Evolutionary conservation across 2,888 invertebrate genomes (phyloP), one percentile per base, ranked within the genome.

Genomic region (Lycaena phlaeas): DNA sequence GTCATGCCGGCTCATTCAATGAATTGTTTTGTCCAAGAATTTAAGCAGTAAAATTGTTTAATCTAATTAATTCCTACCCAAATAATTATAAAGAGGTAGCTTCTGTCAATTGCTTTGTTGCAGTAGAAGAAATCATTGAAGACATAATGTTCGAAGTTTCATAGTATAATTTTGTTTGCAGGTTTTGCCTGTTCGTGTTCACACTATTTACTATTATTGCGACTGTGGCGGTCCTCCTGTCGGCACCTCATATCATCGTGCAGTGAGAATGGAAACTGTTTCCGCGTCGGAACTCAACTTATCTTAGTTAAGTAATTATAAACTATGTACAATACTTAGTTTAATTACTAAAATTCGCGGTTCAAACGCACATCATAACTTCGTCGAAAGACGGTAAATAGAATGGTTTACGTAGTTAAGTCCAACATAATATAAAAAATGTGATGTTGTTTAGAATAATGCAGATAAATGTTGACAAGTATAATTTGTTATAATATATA

Each of bases 131-230:
- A n/a, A n/a, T n/a, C n/a, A n/a, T n/a, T n/a, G n/a, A n/a, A n/a
- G n/a, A n/a, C n/a, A n/a, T n/a, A n/a, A n/a, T n/a, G n/a, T n/a
- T n/a, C n/a, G n/a, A n/a, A n/a, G n/a, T n/a, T n/a, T n/a, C n/a
- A n/a, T n/a, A n/a, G n/a, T n/a, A n/a, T n/a, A 15, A 22, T 17
- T 57, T 58, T 55, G 67, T 72, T 46, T 51, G 1, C 82, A 91
- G 93, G 86, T 92, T 97, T 85, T 97, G 97, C 86, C 89, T 98
- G 84, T 94, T 95, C 86, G 92, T 96, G 72, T 98, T 97, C 88
- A 95, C 95, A 50, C 86, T 95, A 77, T 96, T 96, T 87, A 96
- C 96, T 66, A 90, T 96, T 76, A 91, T 95, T 71, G 95, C 96
- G 60, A 96, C 96, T 59, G 92, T 95, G 63, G 93, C 95, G 56